phyloP scores from a whole-genome alignment of 2,888 invertebrate genomes.

The Protodeltote pygarga region DNA sequence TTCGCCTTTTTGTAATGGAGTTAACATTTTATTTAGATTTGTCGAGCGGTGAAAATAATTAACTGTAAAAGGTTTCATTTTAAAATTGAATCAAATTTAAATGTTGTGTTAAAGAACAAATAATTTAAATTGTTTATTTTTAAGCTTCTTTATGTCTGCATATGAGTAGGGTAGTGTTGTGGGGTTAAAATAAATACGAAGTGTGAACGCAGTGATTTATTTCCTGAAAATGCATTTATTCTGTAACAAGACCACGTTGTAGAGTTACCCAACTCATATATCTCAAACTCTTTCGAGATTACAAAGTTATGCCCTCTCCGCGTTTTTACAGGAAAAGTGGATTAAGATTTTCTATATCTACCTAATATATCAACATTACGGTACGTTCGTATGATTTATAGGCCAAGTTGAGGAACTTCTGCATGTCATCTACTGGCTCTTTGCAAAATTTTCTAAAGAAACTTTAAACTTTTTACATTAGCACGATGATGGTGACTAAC shows the following conservation, averaged over 20 bases:
- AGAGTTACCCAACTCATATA: conserved; percentile 64
- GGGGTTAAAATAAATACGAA: conserved; percentile 19
- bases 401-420: conserved; percentile 79
- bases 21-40: no score
- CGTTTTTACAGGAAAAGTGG: conserved; percentile 80
- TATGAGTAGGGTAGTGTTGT: conserved; percentile 14
- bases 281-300: conserved; percentile 74
- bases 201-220: conserved; percentile 36
- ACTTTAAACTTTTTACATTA: conserved; percentile 82
- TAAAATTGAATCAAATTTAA: no score
- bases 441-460: conserved; percentile 74
- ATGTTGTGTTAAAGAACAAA: no score
- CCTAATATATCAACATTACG: conserved; percentile 79
- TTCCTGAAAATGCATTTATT: conserved; percentile 51
- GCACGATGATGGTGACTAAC: conserved; percentile 64
- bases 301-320: conserved; percentile 68
- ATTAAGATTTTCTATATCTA: conserved; percentile 81
- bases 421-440: conserved; percentile 82
- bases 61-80: no score
- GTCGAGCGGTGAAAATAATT: no score
- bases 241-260: conserved; percentile 48
- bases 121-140: background rate
- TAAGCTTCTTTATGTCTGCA: conserved; percentile 1
- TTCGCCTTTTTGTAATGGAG: no score
- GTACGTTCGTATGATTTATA: conserved; percentile 82